A percentile compares a stretch with the other conserved stretches of the same genome.
phyloP scores from a whole-genome alignment of 2,888 invertebrate genomes.

The Drosophila quinaria region DNA sequence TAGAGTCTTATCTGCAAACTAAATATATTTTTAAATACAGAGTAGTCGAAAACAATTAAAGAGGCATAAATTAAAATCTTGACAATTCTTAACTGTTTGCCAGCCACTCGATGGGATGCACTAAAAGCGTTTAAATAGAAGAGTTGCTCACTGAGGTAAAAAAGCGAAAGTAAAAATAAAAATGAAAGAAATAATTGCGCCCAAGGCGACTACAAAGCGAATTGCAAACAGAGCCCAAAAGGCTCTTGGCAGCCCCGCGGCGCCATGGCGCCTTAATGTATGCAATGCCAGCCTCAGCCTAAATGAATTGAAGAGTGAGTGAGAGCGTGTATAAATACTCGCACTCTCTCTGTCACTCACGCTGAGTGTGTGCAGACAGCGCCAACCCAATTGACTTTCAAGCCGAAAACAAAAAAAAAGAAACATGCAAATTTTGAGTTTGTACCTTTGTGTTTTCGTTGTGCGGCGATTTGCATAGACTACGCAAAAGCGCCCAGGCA shows the following conservation, averaged over 20 bases:
- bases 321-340: slow-evolving; percentile 29
- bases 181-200: slow-evolving; percentile 74
- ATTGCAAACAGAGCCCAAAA: slow-evolving; percentile 69
- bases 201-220: slow-evolving; percentile 80
- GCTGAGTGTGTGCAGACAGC: slow-evolving; percentile 33
- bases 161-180: slow-evolving; percentile 35
- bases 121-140: slow-evolving; percentile 69
- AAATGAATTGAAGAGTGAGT: slow-evolving; percentile 61
- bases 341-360: slow-evolving; percentile 12
- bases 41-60: slow-evolving; percentile 1
- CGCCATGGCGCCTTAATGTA: slow-evolving; percentile 64
- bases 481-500: slow-evolving; percentile 44
- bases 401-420: slow-evolving; percentile 23
- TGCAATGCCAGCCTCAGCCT: slow-evolving; percentile 62
- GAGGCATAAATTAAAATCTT: slow-evolving; percentile 58
- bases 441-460: slow-evolving; percentile 63
- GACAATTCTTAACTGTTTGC: slow-evolving; percentile 66
- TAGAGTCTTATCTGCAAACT: background rate
- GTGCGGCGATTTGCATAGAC: slow-evolving; percentile 72
- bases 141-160: slow-evolving; percentile 43
- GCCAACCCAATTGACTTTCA: slow-evolving; percentile 67
- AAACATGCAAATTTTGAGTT: slow-evolving; percentile 71
- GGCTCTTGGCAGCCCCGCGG: slow-evolving; percentile 37
- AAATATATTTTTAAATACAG: slow-evolving; percentile 15
- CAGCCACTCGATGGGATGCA: slow-evolving; percentile 61